Evolutionary conservation across 2,113 vertebrate species (phyloP), one percentile per base, ranked within the genome.

Genomic region (Archocentrus centrarchus): DNA sequence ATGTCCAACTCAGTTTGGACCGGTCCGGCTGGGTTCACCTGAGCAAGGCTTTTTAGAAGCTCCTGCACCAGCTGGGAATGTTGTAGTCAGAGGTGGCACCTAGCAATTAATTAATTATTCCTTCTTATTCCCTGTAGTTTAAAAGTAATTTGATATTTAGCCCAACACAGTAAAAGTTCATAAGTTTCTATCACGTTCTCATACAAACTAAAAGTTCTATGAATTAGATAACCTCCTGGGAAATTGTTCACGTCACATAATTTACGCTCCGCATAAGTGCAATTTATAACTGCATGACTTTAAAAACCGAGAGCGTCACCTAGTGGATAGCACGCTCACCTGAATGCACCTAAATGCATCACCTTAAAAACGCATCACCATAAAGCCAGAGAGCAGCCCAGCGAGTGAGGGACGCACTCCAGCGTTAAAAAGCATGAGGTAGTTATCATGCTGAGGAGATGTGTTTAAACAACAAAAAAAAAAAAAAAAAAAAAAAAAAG

Each of bases 301-400:
- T 93, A 86, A 94, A 93, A 92, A 77, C 80, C 92, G 78, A 94
- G 78, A 95, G 91, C 94, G 92, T 93, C 95, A 95, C 94, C 96
- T 96, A 93, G 93, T 95, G 96, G 94, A 81, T 64, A n/a, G 59
- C 50, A 1, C 47, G 55, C 47, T 87, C 73, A 84, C 80, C 59
- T 81, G 77, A 86, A 64, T 17, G 55, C 14, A 9, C 57, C n/a
- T 15, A 10, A 81, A 91, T 53, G 79, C 83, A 73, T 22, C 86
- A 76, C 8, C 39, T 20, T 35, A 24, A 1, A 39, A 30, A 91
- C 59, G 81, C 83, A 73, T 22, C 86, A 76, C 8, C 39, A 22
- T 35, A 24, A 1, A 39, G 5, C 9, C 27, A 37, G n/a, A 22
- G 66, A 70, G 24, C 11, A 14, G 75, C 55, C 8, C 61, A 22